Base-by-base conservation (phyloP, 2,888 invertebrate species). In the Ectobius pallidus region DNA sequence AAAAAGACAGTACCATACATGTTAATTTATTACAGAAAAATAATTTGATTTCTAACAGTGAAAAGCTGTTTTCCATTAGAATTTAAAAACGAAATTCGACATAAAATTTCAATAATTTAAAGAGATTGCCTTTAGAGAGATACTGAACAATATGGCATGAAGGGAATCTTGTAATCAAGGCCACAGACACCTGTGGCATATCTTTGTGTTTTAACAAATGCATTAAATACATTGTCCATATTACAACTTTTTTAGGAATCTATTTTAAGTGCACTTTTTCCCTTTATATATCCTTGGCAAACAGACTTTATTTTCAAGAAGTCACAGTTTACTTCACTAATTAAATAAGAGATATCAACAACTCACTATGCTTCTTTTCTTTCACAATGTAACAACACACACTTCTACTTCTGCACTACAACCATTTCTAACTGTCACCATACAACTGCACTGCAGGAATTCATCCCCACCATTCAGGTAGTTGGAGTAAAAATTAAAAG, bases 221-320 rank as follows among this genome's bases (percentile, higher is more conserved):
- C 11, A 42, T 62, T 34, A 62, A 34, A 62, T 39, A 39, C 62
- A 39, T 3, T 39, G 39, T 44, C 16, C 16, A 27, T 25, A 27
- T 44, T 65, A 65, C 44, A 25, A 34, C 62, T 22, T 62, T 62
- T 62, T 65, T 62, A 70, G 70, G 62, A 70, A 61, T 49, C 70
- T 62, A 46, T 46, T 16, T 70, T 70, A 70, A 70, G 70, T 70
- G 70, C 70, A 70, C 70, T 70, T 70, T 69, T 69, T 44, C 44
- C 42, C 32, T 58, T 68, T 42, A n/a, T 58, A 58, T 34, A 42
- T 69, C 42, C 39, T 18, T 55, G 42, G 32, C 32, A 46, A 46
- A 42, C 22, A 42, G 32, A 42, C 11, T 44, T 42, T 39, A 39
- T 18, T n/a, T n/a, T n/a, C n/a, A n/a, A n/a, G n/a, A n/a, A 58